Base-by-base conservation (phyloP, 1,140 invertebrate genomes). In the Phymastichus coffea region DNA sequence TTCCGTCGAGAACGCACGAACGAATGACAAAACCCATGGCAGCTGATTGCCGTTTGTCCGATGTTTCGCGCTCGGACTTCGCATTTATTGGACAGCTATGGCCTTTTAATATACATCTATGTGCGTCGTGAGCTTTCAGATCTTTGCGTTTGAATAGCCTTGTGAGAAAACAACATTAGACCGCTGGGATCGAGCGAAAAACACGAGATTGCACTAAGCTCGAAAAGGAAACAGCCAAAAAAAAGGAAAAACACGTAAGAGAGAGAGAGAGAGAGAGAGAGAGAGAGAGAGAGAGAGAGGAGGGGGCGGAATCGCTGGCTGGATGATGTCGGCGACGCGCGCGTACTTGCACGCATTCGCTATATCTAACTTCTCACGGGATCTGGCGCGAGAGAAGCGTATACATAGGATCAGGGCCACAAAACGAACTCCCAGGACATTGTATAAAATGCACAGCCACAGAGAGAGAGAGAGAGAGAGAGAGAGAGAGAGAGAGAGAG, bases 161-260 rank as follows among this genome's bases (percentile, higher is more conserved):
- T n/a, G n/a, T n/a, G n/a, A n/a, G n/a, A n/a, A n/a, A n/a, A n/a
- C n/a, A n/a, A n/a, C n/a, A n/a, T n/a, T n/a, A n/a, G n/a, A n/a
- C n/a, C n/a, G n/a, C n/a, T n/a, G n/a, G n/a, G n/a, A n/a, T n/a
- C 23, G 15, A 33, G 22, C 19, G n/a, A 20, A 54, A 54, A 40
- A 54, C 37, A 25, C n/a, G 37, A 14, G n/a, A 33, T 44, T 44
- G 41, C 41, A 44, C 41, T 44, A 44, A 44, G 9, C 41, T 4
- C 2, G 41, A 10, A 8, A 10, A 43, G 1, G 8, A 43, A 43
- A n/a, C n/a, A n/a, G n/a, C n/a, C n/a, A n/a, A n/a, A n/a, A n/a
- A n/a, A n/a, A n/a, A n/a, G n/a, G n/a, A n/a, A n/a, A n/a, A n/a
- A n/a, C n/a, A n/a, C n/a, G n/a, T n/a, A n/a, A n/a, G n/a, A n/a